A percentile compares a stretch with the other conserved stretches of the same genome.
Evolutionary conservation across 2,797 vertebrate genomes (phyloP).

Genomic region (Columba guinea): DNA sequence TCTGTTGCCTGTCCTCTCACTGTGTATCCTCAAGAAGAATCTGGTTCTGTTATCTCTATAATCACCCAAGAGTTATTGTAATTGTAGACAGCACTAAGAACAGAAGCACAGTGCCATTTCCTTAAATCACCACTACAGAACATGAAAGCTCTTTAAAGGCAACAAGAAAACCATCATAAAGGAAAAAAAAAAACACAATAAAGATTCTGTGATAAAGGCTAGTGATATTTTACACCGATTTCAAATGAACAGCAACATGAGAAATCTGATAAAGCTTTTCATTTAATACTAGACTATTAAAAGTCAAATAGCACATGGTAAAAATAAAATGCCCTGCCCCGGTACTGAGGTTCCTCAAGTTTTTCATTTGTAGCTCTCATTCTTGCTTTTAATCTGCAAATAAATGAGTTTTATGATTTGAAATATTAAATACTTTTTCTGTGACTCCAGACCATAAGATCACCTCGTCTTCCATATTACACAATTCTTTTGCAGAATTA

Average conservation of each 20-base stretch:
- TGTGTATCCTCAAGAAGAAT: background rate
- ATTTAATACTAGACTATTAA: background rate
- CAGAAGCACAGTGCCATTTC: background rate
- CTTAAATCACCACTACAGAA: background rate
- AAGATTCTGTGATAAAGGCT: background rate
- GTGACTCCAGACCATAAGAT: background rate
- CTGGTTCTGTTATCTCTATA: background rate
- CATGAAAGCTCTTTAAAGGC: background rate
- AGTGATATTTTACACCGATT: background rate
- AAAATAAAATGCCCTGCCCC: background rate
- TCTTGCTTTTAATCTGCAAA: background rate
- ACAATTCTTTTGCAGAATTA: background rate
- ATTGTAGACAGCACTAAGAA: background rate
- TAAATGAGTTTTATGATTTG: background rate
- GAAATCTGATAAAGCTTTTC: background rate
- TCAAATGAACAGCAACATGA: background rate
- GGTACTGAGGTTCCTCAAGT: background rate
- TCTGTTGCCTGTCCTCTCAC: background rate
- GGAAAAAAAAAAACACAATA: background rate
- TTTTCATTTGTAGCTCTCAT: background rate
- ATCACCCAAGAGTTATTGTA: background rate
- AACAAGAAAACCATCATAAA: background rate
- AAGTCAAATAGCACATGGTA: background rate
- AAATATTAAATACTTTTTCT: background rate
- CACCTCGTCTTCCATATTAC: background rate